Evolutionary conservation across 2,113 vertebrate species (phyloP).

Genomic region (Elgaria multicarinata): DNA sequence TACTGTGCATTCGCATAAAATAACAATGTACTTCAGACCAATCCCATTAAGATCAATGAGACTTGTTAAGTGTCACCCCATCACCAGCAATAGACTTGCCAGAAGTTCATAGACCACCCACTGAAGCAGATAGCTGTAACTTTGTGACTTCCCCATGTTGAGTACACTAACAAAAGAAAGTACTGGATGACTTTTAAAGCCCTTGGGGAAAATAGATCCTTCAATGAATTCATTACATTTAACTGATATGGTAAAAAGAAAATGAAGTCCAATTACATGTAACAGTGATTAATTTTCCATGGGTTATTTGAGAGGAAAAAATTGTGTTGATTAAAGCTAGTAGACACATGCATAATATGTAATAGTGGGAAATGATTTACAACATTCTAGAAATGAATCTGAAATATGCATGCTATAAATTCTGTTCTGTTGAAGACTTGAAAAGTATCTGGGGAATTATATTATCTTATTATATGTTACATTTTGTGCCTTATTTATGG

Average conservation of each 20-base stretch:
- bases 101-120: neutral
- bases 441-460: conserved; percentile 53
- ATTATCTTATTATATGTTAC: conserved; percentile 45
- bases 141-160: neutral
- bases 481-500: conserved; percentile 43
- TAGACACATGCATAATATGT: conserved; percentile 51
- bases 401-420: conserved; percentile 39
- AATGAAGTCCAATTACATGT: neutral
- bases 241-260: neutral
- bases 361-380: conserved; percentile 40
- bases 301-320: conserved; percentile 50
- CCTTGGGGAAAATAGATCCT: neutral
- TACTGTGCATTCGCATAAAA: neutral
- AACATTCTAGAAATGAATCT: conserved; percentile 26
- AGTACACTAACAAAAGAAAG: conserved; percentile 9
- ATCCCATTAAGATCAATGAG: neutral
- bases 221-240: neutral
- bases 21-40: neutral
- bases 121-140: neutral
- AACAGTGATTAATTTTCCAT: conserved; percentile 7
- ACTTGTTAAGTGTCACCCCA: neutral
- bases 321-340: conserved; percentile 25
- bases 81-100: neutral
- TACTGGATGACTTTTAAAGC: neutral
- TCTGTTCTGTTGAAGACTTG: conserved; percentile 52